These are phyloP conservation scores for Drosophila miranda DNA, from an alignment of 1,140 invertebrate genomes.

Conservation along the genomic window DNA sequence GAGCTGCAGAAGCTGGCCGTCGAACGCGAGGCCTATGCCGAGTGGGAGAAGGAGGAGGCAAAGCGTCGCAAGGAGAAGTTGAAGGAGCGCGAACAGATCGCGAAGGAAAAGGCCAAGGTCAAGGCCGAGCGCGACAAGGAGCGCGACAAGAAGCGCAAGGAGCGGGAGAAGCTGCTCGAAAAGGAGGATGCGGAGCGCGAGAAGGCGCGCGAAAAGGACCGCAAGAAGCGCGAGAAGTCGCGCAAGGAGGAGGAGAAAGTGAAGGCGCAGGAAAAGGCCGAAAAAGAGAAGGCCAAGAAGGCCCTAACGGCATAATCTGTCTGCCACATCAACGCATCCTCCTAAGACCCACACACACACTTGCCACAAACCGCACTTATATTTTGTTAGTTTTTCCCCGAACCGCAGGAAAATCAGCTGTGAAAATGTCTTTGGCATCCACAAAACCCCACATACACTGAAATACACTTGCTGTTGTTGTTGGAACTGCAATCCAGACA, in stretches of 20 bases:
- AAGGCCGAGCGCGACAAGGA: slow-evolving; percentile 31
- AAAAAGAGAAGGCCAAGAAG: slow-evolving; percentile 35
- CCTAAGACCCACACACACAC: too few relatives aligned
- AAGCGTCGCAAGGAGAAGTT: slow-evolving; percentile 49
- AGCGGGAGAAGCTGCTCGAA: slow-evolving; percentile 28
- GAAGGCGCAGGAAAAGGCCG: slow-evolving; percentile 44
- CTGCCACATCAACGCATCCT: too few relatives aligned
- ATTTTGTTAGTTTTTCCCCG: not conserved
- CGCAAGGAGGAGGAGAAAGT: slow-evolving; percentile 32
- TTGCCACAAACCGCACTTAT: too few relatives aligned
- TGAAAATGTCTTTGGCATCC: too few relatives aligned
- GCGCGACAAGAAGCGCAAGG: slow-evolving; percentile 11
- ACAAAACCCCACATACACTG: too few relatives aligned
- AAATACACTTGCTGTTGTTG: too few relatives aligned
- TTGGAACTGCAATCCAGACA: too few relatives aligned
- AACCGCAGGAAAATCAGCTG: too few relatives aligned
- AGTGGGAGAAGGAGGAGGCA: slow-evolving; percentile 56
- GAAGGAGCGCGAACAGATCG: slow-evolving; percentile 45
- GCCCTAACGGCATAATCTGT: slow-evolving; percentile 27
- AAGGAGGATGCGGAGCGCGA: slow-evolving; percentile 52
- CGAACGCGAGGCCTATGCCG: slow-evolving; percentile 53
- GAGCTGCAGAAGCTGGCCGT: slow-evolving; percentile 40
- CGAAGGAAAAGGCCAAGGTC: slow-evolving; percentile 44
- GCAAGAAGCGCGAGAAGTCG: slow-evolving; percentile 42
- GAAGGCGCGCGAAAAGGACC: slow-evolving; percentile 34